A percentile compares a stretch with the other conserved stretches of the same genome.
Evolutionary conservation across 2,888 invertebrate species (phyloP).

Genomic region (Dynastes maya): DNA sequence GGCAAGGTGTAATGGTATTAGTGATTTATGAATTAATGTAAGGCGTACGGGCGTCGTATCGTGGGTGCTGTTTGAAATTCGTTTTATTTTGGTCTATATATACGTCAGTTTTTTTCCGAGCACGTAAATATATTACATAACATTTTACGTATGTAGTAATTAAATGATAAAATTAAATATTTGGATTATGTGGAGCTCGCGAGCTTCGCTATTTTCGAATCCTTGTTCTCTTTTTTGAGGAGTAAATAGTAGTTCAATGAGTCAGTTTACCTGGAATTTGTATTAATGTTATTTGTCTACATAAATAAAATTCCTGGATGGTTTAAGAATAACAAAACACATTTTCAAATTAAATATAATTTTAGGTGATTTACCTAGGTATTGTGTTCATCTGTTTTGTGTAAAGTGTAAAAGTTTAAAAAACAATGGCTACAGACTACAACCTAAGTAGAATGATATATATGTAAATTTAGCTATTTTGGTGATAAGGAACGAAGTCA

Average conservation of each 20-base stretch:
- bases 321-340: no score
- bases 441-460: no score
- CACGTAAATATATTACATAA: slow-evolving; percentile 11
- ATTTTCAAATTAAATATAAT: no score
- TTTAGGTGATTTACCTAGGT: no score
- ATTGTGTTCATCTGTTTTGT: no score
- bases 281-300: background rate
- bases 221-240: background rate
- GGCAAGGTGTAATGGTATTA: background rate
- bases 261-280: background rate
- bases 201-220: background rate
- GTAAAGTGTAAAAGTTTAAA: no score
- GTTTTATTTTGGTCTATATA: slow-evolving; percentile 5
- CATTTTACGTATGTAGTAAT: slow-evolving; percentile 1
- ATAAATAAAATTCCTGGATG: no score
- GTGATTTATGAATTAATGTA: background rate
- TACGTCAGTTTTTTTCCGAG: slow-evolving; percentile 1
- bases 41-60: background rate
- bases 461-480: no score
- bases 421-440: no score
- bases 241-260: background rate
- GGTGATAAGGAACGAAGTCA: no score
- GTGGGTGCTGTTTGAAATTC: background rate
- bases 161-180: slow-evolving; percentile 6
- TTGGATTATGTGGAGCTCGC: background rate